Conservation (phyloP, 2,797 vertebrate genomes). For the Tarsius wallacei region DNA sequence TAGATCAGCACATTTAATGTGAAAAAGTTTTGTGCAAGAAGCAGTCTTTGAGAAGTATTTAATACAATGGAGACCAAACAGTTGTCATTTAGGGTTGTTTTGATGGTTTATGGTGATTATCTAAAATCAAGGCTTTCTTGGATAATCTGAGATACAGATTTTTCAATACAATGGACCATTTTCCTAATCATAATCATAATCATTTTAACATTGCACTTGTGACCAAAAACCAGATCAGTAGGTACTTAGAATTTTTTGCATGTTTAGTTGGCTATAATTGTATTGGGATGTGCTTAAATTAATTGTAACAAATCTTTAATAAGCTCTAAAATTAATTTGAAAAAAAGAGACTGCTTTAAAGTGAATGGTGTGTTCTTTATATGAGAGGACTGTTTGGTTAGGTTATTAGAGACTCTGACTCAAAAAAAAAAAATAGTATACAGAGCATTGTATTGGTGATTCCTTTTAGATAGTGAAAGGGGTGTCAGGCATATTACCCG, state of each 20-base stretch:
- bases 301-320: conserved; percentile 43
- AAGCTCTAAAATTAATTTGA: not conserved
- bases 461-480: not conserved
- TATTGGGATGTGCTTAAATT: conserved; percentile 36
- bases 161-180: conserved; percentile 4
- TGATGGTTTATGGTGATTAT: not conserved
- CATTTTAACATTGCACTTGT: not conserved
- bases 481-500: not conserved
- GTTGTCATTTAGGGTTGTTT: not conserved
- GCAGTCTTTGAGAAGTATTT: not conserved
- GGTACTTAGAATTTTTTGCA: not conserved
- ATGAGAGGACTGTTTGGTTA: not conserved
- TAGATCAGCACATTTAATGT: not conserved
- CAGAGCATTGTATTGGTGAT: not conserved
- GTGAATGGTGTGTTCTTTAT: conserved; percentile 21
- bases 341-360: conserved; percentile 9
- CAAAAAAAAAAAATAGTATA: not conserved
- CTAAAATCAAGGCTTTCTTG: conserved; percentile 3
- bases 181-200: conserved; percentile 8
- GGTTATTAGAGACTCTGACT: not conserved
- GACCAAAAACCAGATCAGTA: conserved; percentile 20
- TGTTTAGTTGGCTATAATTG: conserved; percentile 27
- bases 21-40: not conserved
- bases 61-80: not conserved
- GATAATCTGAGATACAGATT: not conserved